Conservation (phyloP, 2,113 vertebrate genomes). For the Vidua chalybeata region DNA sequence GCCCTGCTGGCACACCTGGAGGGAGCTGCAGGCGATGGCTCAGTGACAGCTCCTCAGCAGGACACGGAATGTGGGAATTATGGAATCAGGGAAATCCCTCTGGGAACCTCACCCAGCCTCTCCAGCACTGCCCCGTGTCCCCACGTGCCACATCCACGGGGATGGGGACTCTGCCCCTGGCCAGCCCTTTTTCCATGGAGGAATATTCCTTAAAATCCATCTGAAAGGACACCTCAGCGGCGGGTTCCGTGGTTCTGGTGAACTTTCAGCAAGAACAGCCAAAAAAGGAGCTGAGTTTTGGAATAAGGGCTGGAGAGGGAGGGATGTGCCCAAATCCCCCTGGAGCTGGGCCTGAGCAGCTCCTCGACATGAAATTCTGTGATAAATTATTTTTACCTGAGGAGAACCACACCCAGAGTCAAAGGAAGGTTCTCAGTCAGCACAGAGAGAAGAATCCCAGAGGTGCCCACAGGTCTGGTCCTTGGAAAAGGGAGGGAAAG, state of each 20-base stretch:
- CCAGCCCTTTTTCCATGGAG: neutral
- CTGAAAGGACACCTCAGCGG: accelerated
- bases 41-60: neutral
- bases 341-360: neutral
- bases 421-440: neutral
- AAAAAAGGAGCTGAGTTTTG: neutral
- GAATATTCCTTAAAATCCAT: neutral
- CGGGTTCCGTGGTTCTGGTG: neutral
- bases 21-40: accelerated
- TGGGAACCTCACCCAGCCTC: neutral
- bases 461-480: no score
- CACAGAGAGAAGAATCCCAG: neutral
- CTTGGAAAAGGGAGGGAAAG: neutral
- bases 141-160: neutral
- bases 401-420: neutral
- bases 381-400: neutral
- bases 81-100: neutral
- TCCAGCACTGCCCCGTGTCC: neutral
- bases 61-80: neutral
- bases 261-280: neutral
- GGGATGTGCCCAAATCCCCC: accelerated
- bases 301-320: neutral
- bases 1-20: accelerated
- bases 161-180: neutral
- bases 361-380: neutral